Evolutionary conservation across 2,797 vertebrate genomes (phyloP).

Genomic region (Lateolabrax maculatus): DNA sequence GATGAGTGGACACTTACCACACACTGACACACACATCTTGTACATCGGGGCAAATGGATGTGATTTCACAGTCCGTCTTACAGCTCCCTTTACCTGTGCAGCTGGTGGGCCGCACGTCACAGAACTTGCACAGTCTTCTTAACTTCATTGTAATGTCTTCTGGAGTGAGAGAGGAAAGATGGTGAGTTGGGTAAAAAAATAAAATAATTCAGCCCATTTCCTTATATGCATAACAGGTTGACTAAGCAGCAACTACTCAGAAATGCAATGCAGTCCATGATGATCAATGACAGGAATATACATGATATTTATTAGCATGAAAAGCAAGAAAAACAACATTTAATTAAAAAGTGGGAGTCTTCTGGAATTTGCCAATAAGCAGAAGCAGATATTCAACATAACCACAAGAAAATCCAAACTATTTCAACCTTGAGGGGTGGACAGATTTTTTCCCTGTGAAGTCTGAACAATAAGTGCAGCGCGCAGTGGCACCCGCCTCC

Average conservation of each 20-base stretch:
- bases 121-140: constrained; percentile 77
- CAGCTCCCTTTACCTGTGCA: constrained; percentile 75
- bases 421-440: constrained; percentile 46
- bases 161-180: constrained; percentile 21
- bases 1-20: constrained; percentile 72
- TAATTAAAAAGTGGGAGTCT: constrained; percentile 15
- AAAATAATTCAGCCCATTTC: background rate
- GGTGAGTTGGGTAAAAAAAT: background rate
- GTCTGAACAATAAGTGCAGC: constrained; percentile 61
- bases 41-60: constrained; percentile 63
- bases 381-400: constrained; percentile 41
- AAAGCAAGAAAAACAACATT: constrained; percentile 17
- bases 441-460: constrained; percentile 46
- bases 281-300: background rate
- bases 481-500: constrained; percentile 48
- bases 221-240: background rate
- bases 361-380: constrained; percentile 34
- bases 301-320: constrained; percentile 5
- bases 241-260: background rate
- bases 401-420: constrained; percentile 48
- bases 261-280: background rate
- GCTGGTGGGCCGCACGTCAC: constrained; percentile 68
- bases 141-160: constrained; percentile 46
- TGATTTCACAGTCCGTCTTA: constrained; percentile 66
- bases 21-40: constrained; percentile 81